Evolutionary conservation across 2,113 vertebrate species (phyloP).

Genomic region (Eidolon helvum): DNA sequence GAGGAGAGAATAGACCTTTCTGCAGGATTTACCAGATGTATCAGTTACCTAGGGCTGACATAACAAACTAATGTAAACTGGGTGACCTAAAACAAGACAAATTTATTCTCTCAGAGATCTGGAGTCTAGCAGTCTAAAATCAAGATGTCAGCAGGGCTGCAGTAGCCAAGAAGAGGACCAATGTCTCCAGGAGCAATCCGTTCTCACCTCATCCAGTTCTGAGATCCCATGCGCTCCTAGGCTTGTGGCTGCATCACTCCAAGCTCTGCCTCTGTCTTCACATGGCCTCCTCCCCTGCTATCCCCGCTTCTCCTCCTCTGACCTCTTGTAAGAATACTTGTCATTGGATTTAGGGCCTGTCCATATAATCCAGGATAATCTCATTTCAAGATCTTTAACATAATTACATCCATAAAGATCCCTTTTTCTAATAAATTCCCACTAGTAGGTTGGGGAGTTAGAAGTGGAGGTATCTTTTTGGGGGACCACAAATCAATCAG

Average conservation of each 20-base stretch:
- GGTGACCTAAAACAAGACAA: background rate
- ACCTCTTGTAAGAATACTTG: background rate
- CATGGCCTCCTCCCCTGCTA: accelerated
- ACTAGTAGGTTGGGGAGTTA: background rate
- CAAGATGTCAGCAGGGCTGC: background rate
- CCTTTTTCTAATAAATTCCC: background rate
- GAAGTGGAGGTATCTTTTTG: background rate
- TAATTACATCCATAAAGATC: background rate
- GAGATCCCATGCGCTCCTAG: accelerated
- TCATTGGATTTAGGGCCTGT: background rate
- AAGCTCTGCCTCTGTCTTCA: background rate
- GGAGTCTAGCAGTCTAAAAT: background rate
- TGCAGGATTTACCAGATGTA: background rate
- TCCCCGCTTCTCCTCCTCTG: background rate
- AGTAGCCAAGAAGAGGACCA: too few species aligned
- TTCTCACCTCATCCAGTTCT: background rate
- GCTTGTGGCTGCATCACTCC: too few species aligned
- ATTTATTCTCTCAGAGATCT: background rate
- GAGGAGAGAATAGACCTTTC: background rate
- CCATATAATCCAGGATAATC: background rate
- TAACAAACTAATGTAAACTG: background rate
- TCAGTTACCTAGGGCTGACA: background rate
- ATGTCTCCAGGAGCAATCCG: too few species aligned
- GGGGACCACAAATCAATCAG: background rate
- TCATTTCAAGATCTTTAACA: background rate